Base-by-base conservation (phyloP, 2,888 invertebrate genomes). In the Amblyteles armatorius region DNA sequence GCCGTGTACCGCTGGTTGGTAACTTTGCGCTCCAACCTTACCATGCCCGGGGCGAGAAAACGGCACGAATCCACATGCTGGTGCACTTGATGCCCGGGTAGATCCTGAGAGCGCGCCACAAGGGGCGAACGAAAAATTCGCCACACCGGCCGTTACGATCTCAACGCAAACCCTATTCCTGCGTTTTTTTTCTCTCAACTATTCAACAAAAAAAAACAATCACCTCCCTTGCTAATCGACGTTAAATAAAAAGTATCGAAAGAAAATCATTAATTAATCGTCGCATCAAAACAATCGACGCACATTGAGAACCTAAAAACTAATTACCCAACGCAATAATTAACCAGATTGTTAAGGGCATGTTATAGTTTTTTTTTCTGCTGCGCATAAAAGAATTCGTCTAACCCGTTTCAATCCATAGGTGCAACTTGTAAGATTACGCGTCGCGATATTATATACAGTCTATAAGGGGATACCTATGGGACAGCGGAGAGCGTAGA, bases 21-120 rank as follows among this genome's bases (percentile, higher is more conserved):
- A 57, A 63, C 7, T 48, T 19, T 19, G n/a, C 26, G 29, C 11
- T 48, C 9, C 3, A 48, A n/a, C 48, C n/a, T 60, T 63, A 19
- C 48, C 73, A 19, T n/a, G n/a, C 19, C 26, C n/a, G 9, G 22
- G 1, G 60, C 9, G 9, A 29, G 9, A 29, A 2, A 11, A n/a
- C 16, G 5, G 4, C 29, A 44, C 22, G 40, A 26, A 1, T 60
- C 26, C 4, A 13, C 36, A 29, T 26, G 1, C 33, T n/a, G 11
- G 40, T 9, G 57, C 36, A 29, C 3, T 13, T 16, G 29, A n/a
- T 78, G 19, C 36, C 16, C 48, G 3, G 11, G 29, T n/a, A 26
- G 65, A 13, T 57, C 26, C 67, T 26, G 5, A 82, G 82, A 72
- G 82, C 55, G 77, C 65, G 67, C 78, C 48, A 72, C 67, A n/a